Evolutionary conservation across 1,140 invertebrate genomes (phyloP), one percentile per base, ranked within the genome.

Genomic region (Drosophila mayri): DNA sequence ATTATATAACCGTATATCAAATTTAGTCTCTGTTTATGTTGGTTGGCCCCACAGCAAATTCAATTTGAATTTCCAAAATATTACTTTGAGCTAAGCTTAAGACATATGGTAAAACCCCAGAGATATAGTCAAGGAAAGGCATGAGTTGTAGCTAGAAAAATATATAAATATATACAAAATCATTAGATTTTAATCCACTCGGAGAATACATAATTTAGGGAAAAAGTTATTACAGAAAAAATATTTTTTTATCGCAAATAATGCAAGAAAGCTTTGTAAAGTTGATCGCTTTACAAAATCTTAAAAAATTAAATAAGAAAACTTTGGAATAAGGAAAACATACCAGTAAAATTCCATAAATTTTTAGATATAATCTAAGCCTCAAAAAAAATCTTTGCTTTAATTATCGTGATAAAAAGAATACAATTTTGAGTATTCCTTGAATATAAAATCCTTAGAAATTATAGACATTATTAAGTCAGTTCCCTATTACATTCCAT

Each of bases 1-100:
- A 73, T 73, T 52, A 62, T 62, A 73, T 52, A 65, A 73, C 50
- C 70, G 59, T 74, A 73, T 35, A 74, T 54, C 41, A 74, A 52
- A 76, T 76, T 76, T 58, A 44, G 52, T 40, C 40, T 22, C 22
- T 37, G 66, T 40, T 71, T 71, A 47, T 32, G 63, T 54, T 20
- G 41, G 28, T 28, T 38, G 41, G 38, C 1, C 22, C 20, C 47
- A 12, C n/a, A 70, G 20, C 43, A 41, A 55, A 62, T 73, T 66
- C 43, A 44, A 67, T 30, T 66, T 54, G 44, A 43, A 46, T 35
- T 58, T 28, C 14, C 70, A 28, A 68, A 57, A 41, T 43, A 65
- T 65, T 65, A 35, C 25, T 50, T 41, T 63, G n/a, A 18, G 44
- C 16, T n/a, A 2, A 6, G 37, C 7, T 25, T 68, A 12, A 66